Percentiles rank a stretch among this genome's conserved stretches.
These are phyloP conservation scores for Ichneumoninae sp. DNA, from an alignment of 2,888 invertebrate species.

Conservation along the genomic window DNA sequence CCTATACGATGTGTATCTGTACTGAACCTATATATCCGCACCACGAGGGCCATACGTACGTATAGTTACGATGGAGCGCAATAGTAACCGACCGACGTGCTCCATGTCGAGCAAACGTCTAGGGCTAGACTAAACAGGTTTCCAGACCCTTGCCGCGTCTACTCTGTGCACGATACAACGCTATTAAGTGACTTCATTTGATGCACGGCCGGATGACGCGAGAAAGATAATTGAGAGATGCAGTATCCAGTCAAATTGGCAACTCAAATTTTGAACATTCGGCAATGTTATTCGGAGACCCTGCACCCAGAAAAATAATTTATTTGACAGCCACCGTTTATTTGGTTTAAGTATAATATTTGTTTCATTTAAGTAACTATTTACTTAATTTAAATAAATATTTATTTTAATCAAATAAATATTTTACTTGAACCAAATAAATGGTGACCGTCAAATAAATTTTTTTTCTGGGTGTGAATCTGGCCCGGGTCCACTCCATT, in stretches of 20 bases:
- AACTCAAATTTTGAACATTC: too few species aligned
- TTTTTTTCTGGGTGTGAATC: too few species aligned
- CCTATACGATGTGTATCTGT: conserved; percentile 51
- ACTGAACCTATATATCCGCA: conserved; percentile 1
- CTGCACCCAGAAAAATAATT: too few species aligned
- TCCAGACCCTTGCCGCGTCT: conserved; percentile 47
- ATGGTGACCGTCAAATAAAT: too few species aligned
- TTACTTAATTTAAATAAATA: too few species aligned
- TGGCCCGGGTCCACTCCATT: too few species aligned
- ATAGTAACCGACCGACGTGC: conserved; percentile 62
- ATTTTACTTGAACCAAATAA: too few species aligned
- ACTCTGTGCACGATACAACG: conserved; percentile 54
- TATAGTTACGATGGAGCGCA: conserved; percentile 59
- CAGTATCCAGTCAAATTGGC: background rate
- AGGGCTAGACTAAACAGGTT: conserved; percentile 61
- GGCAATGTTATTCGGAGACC: too few species aligned
- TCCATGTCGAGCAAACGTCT: conserved; percentile 67
- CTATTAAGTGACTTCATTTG: conserved; percentile 62
- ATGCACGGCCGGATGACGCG: conserved; percentile 36
- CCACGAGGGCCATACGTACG: conserved; percentile 11
- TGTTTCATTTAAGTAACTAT: too few species aligned
- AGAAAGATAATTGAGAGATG: background rate
- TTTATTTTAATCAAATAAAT: too few species aligned
- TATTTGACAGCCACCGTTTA: too few species aligned
- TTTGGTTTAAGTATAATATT: too few species aligned